phyloP scores from a whole-genome alignment of 2,113 vertebrate genomes.

The Poeciliopsis retropinna region DNA sequence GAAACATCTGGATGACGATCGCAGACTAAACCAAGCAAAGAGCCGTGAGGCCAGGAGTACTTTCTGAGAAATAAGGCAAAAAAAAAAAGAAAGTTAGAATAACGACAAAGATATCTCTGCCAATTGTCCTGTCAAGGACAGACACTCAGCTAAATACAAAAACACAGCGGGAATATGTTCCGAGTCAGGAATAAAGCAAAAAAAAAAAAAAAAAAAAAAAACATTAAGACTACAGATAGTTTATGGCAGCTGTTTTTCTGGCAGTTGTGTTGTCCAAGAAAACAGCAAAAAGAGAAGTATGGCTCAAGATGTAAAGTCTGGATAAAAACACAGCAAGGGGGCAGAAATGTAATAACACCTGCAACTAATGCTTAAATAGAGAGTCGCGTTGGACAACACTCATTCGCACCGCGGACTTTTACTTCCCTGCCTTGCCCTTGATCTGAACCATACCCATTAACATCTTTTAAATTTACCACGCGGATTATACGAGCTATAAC shows the following conservation, averaged over 20 bases:
- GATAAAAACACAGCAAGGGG: neutral
- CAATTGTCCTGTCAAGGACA: neutral
- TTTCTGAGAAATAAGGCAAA: neutral
- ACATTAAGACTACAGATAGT: neutral
- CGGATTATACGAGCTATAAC: conserved; percentile 40
- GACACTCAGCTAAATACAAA: no score
- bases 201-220: neutral
- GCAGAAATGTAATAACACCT: neutral
- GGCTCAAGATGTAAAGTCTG: neutral
- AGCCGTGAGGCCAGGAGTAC: no score
- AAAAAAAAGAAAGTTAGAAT: neutral
- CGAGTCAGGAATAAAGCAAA: neutral
- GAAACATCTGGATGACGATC: no score
- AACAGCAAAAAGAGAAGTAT: neutral
- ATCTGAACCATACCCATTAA: conserved; percentile 47
- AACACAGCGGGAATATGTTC: no score
- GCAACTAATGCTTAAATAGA: neutral
- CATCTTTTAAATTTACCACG: conserved; percentile 57
- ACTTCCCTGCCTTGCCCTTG: conserved; percentile 41
- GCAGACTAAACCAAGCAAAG: no score
- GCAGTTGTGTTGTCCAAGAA: neutral
- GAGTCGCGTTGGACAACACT: neutral
- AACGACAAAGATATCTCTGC: neutral
- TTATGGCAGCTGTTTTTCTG: neutral
- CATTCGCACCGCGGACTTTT: conserved; percentile 3